A percentile compares a stretch with the other conserved stretches of the same genome.
These are phyloP conservation scores for Ornithorhynchus anatinus DNA, from an alignment of 2,113 vertebrate species.

Conservation along the genomic window DNA sequence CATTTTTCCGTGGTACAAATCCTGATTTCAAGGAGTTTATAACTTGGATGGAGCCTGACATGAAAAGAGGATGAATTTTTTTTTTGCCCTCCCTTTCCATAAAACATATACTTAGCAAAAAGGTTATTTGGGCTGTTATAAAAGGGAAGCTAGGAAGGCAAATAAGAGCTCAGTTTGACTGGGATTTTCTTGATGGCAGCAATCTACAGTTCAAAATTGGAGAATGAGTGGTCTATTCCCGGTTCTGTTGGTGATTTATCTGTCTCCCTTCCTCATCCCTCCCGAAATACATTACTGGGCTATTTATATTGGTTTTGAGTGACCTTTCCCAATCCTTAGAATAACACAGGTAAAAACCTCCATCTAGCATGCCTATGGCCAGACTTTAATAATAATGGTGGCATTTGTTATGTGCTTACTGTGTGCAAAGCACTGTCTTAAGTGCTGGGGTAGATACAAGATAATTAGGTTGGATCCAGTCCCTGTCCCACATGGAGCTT, in stretches of 20 bases:
- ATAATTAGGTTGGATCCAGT: no score
- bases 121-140: background rate
- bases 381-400: no score
- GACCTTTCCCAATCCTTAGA: background rate
- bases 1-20: conserved; percentile 4
- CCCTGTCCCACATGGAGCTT: no score
- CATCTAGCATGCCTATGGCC: no score
- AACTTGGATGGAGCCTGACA: background rate
- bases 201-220: background rate
- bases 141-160: background rate
- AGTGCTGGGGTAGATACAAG: no score
- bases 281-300: background rate
- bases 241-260: no score
- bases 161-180: background rate
- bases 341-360: background rate
- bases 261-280: background rate
- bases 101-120: no score
- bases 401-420: no score
- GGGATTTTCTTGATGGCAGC: background rate
- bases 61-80: background rate
- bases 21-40: background rate
- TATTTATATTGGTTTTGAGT: background rate
- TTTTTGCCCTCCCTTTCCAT: background rate
- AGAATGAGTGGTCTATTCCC: background rate
- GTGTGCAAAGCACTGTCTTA: no score